Evolutionary conservation across 2,888 invertebrate genomes (phyloP).

Genomic region (Dyspetes luteomarginatus): DNA sequence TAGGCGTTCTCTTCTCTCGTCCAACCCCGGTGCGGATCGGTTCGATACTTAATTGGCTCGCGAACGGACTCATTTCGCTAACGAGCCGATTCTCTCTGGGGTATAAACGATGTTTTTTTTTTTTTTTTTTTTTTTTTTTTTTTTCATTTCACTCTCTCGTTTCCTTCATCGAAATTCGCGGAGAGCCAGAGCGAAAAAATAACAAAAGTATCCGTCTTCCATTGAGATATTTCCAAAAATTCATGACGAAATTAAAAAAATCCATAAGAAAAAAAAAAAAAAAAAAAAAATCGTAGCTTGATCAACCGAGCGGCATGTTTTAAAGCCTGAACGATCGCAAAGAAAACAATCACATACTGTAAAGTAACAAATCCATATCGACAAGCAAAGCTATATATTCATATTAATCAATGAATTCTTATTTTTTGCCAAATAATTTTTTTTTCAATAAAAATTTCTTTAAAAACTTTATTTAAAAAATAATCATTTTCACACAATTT

Average conservation of each 20-base stretch:
- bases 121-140: constrained; percentile 47
- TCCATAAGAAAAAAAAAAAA: background rate
- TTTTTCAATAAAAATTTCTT: background rate
- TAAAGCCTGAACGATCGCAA: too few relatives aligned
- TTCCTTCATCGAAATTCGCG: constrained; percentile 40
- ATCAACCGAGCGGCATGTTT: too few relatives aligned
- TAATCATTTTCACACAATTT: background rate
- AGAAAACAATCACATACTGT: too few relatives aligned
- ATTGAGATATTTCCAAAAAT: background rate
- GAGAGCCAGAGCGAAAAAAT: constrained; percentile 26
- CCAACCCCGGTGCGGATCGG: constrained; percentile 65
- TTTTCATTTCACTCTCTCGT: constrained; percentile 14
- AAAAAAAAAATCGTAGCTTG: background rate
- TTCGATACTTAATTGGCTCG: constrained; percentile 71
- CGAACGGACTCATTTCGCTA: constrained; percentile 71
- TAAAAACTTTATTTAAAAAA: too few relatives aligned
- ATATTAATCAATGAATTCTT: too few relatives aligned
- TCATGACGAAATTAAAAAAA: background rate
- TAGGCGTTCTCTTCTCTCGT: constrained; percentile 63
- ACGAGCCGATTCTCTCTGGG: constrained; percentile 69
- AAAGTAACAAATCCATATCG: too few relatives aligned
- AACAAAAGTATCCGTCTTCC: constrained; percentile 9
- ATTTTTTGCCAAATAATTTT: background rate
- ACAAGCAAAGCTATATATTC: too few relatives aligned
- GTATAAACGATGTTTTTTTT: constrained; percentile 61